Conservation (phyloP, 2,888 invertebrate species). For the Paralinhomoeus sp. region DNA sequence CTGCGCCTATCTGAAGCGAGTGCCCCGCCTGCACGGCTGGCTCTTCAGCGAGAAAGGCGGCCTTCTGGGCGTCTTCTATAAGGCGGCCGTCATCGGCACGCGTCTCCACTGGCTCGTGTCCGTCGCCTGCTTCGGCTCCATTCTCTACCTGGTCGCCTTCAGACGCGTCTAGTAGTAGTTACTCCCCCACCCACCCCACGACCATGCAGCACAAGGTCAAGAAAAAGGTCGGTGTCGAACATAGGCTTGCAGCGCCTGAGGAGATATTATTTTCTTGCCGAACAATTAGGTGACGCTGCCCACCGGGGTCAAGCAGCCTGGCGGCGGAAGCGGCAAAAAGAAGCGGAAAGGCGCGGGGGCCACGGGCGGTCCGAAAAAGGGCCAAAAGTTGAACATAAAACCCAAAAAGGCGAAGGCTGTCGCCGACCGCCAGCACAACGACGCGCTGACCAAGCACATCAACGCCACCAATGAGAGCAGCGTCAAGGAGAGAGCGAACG, state of each 20-base stretch:
- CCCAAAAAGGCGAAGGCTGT: conserved; percentile 14
- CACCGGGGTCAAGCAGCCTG: conserved; percentile 8
- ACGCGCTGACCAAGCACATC: too few species aligned
- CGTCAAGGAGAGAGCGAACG: too few species aligned
- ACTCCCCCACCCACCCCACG: neutral
- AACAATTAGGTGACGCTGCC: conserved; percentile 10
- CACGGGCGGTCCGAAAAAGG: conserved; percentile 6
- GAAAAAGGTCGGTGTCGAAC: conserved; percentile 9
- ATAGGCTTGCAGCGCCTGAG: too few species aligned
- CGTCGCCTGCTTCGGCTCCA: conserved; percentile 25
- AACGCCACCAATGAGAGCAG: too few species aligned
- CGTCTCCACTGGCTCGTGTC: conserved; percentile 28
- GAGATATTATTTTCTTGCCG: too few species aligned
- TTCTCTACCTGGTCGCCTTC: conserved; percentile 26
- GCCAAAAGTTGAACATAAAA: conserved; percentile 12
- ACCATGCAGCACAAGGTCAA: conserved; percentile 15
- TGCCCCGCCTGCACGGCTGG: conserved; percentile 29
- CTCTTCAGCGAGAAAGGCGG: conserved; percentile 31
- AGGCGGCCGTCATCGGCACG: conserved; percentile 30
- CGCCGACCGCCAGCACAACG: conserved; percentile 2
- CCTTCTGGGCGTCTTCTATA: conserved; percentile 31
- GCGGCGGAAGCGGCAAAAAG: conserved; percentile 5
- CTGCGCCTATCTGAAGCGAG: conserved; percentile 30
- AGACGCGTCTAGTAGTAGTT: conserved; percentile 11
- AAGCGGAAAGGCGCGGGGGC: conserved; percentile 10